These are phyloP conservation scores for Echiichthys vipera DNA, from an alignment of 2,797 vertebrate species.

Conservation along the genomic window DNA sequence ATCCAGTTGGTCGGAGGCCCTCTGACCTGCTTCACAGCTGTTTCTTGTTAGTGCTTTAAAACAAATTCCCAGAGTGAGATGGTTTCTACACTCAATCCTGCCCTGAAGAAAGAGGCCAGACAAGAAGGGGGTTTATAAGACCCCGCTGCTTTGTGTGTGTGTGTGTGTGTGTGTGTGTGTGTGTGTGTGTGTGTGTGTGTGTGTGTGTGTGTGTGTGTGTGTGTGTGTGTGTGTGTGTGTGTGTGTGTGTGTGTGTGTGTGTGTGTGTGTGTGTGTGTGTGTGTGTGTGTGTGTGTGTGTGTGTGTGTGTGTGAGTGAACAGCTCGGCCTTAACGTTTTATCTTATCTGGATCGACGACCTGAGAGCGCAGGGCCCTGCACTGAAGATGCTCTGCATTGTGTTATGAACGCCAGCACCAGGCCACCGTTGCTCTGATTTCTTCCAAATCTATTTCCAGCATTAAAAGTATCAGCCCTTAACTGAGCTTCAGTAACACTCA, in stretches of 20 bases:
- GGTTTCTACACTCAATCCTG: constrained; percentile 78
- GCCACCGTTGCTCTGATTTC: constrained; percentile 10
- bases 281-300: constrained; percentile 11
- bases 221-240: constrained; percentile 21
- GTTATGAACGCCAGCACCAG: constrained; percentile 40
- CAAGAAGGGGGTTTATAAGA: constrained; percentile 61
- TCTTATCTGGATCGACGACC: constrained; percentile 72
- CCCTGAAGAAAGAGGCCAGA: constrained; percentile 70
- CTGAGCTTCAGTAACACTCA: constrained; percentile 8
- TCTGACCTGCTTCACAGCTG: constrained; percentile 79
- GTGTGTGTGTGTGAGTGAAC: constrained; percentile 52
- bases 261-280: constrained; percentile 36
- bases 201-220: constrained; percentile 18
- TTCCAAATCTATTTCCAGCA: constrained; percentile 14
- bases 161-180: constrained; percentile 42
- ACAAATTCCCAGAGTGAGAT: constrained; percentile 78
- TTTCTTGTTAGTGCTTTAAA: constrained; percentile 85
- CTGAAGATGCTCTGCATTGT: constrained; percentile 58
- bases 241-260: background rate
- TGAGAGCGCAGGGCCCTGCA: constrained; percentile 31
- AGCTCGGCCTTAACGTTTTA: constrained; percentile 54
- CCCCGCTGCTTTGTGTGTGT: constrained; percentile 21
- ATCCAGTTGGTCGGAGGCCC: constrained; percentile 55
- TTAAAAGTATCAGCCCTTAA: constrained; percentile 6
- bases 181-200: constrained; percentile 20